Evolutionary conservation across 2,888 invertebrate genomes (phyloP).

Genomic region (Parthenolecanium corni): DNA sequence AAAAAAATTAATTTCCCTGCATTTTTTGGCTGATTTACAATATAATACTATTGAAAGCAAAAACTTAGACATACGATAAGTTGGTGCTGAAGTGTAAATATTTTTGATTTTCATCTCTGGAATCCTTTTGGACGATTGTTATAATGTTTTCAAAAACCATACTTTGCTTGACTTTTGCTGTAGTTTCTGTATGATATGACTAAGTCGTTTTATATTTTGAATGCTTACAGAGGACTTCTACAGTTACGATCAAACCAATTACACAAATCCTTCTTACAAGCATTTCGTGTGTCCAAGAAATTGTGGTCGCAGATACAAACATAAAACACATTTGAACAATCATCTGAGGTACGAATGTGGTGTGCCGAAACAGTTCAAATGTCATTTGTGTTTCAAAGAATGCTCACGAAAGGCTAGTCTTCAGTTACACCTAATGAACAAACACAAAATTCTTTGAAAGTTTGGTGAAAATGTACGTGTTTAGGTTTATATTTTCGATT

Average conservation of each 20-base stretch:
- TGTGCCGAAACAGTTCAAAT: slow-evolving; percentile 39
- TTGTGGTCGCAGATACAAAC: slow-evolving; percentile 44
- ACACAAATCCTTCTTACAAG: slow-evolving; percentile 22
- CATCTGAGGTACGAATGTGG: slow-evolving; percentile 46
- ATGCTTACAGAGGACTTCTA: not conserved
- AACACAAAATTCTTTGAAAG: slow-evolving; percentile 11
- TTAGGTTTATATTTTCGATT: no score
- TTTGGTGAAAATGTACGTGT: not conserved
- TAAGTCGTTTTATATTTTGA: not conserved
- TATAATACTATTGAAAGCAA: no score
- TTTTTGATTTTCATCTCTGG: no score
- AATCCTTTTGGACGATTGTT: no score
- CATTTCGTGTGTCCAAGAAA: slow-evolving; percentile 27
- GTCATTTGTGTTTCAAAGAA: slow-evolving; percentile 38
- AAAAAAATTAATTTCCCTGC: no score
- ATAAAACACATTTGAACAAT: slow-evolving; percentile 58
- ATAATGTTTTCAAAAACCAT: no score
- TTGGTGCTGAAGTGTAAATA: no score
- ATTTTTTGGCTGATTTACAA: no score
- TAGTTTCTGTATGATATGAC: no score
- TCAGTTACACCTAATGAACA: slow-evolving; percentile 23
- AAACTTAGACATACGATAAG: no score
- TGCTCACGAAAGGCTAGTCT: slow-evolving; percentile 30
- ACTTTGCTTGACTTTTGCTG: no score
- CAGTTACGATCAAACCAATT: not conserved